Evolutionary conservation across 2,888 invertebrate genomes (phyloP), one percentile per base, ranked within the genome.

Genomic region (Drosophila borealis): DNA sequence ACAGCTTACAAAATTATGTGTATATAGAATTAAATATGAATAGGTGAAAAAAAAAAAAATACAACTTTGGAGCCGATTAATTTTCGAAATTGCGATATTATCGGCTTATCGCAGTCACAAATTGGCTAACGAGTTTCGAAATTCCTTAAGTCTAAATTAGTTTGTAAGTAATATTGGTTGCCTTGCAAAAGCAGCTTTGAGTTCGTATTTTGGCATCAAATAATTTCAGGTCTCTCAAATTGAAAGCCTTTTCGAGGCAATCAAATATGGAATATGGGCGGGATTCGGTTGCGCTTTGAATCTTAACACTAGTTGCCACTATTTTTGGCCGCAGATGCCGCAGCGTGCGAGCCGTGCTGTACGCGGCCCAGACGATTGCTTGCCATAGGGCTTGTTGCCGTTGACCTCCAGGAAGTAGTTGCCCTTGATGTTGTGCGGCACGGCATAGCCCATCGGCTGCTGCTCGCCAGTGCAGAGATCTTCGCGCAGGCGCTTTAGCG

Each of bases 331-430:
- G 8, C 82, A 88, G 4, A 6, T 1, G 6, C 85, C 88, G n/a
- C 88, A 88, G 0, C 9, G 19, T 2, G n/a, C 11, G 2, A 56
- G 37, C 1, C 49, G 54, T 0, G 63, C 21, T 0, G 48, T 1
- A 0, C 84, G 71, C 5, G 33, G 8, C 0, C 4, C 9, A 3
- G 57, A 61, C 6, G 80, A 84, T 0, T 76, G 57, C 19, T 55
- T 61, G 29, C 92, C 92, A 54, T 50, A 92, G 1, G 92, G 92
- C 4, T 65, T 29, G 0, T 65, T 46, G 8, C 61, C 36, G 2
- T 82, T 88, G 3, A 92, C 88, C 17, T 91, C 91, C 64, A 92
- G 78, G 64, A 92, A 92, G 57, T 89, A 92, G 69, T 89, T 92
- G 29, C 92, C 92, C 63, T 90, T 92, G 2, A 89, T 39, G 10